These are phyloP conservation scores for Tetanocera ferruginea DNA, from an alignment of 2,888 invertebrate genomes.

Conservation along the genomic window DNA sequence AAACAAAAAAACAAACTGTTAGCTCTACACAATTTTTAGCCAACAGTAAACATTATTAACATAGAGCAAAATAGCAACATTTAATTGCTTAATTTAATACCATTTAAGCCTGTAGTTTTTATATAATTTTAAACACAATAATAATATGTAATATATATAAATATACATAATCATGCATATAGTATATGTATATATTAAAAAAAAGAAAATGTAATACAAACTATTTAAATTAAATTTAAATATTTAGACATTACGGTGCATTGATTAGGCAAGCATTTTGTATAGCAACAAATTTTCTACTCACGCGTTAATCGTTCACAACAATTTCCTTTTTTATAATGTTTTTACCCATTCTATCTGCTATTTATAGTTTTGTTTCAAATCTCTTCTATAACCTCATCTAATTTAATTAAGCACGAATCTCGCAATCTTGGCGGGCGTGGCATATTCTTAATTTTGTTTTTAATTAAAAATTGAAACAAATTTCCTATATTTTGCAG, in stretches of 20 bases:
- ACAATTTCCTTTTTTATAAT: neutral
- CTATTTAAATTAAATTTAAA: conserved; percentile 3
- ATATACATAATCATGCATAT: neutral
- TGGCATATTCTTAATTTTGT: conserved; percentile 4
- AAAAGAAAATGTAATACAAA: neutral
- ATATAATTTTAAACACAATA: conserved; percentile 5
- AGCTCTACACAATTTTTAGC: neutral
- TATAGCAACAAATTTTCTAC: conserved; percentile 16
- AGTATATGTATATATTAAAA: conserved; percentile 9
- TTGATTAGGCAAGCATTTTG: conserved; percentile 1
- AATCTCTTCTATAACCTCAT: neutral
- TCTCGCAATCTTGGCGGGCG: neutral
- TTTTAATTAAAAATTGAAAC: conserved; percentile 1
- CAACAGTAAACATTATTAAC: neutral
- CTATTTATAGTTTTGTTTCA: neutral
- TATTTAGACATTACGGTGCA: conserved; percentile 1
- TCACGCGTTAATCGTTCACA: conserved; percentile 25
- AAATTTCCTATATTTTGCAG: conserved; percentile 4
- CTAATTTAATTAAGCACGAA: neutral
- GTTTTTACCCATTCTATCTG: neutral
- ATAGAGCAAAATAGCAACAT: conserved; percentile 2
- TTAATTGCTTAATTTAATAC: conserved; percentile 1
- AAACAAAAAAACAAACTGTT: neutral
- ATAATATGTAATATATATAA: conserved; percentile 3
- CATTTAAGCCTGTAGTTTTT: conserved; percentile 18